A percentile compares a stretch with the other conserved stretches of the same genome.
Conservation (phyloP, 2,113 vertebrate species). For the Actenoides lindsayi region DNA sequence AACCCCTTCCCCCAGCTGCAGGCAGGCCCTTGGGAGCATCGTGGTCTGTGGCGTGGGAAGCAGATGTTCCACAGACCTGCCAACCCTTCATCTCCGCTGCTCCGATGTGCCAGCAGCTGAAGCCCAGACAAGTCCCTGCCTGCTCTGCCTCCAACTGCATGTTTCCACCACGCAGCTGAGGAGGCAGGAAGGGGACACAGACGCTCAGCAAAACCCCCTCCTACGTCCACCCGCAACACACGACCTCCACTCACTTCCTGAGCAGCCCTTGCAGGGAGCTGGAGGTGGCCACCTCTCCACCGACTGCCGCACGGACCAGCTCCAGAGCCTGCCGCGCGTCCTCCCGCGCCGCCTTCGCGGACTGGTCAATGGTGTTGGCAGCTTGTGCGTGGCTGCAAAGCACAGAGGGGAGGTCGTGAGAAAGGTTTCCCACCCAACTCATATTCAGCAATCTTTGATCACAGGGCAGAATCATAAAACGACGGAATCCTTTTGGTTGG, state of each 20-base stretch:
- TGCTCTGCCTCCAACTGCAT: not conserved
- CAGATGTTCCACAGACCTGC: not conserved
- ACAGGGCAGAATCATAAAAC: not conserved
- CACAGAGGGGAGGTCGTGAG: not conserved
- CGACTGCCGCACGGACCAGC: slow-evolving; percentile 54
- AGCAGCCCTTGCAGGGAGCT: slow-evolving; percentile 73
- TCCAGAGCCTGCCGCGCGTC: slow-evolving; percentile 71
- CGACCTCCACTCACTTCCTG: slow-evolving; percentile 70
- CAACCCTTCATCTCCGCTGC: not conserved
- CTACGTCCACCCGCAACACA: accelerated
- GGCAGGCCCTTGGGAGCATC: not conserved
- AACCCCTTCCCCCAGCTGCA: not conserved
- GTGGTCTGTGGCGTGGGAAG: not conserved
- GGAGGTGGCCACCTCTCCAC: slow-evolving; percentile 16
- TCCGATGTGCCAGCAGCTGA: accelerated
- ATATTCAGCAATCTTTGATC: too few relatives aligned
- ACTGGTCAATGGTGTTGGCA: slow-evolving; percentile 69
- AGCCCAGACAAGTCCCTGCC: not conserved
- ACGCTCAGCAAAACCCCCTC: accelerated
- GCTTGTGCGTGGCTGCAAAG: slow-evolving; percentile 78
- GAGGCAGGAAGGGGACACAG: not conserved
- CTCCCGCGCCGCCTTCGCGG: slow-evolving; percentile 26
- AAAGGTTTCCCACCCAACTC: not conserved
- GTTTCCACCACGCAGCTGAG: not conserved
- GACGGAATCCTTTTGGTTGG: not conserved